These are phyloP conservation scores for Ophioderma brevispina DNA, from an alignment of 35 echinoderm and acorn worm genomes.

Conservation along the genomic window DNA sequence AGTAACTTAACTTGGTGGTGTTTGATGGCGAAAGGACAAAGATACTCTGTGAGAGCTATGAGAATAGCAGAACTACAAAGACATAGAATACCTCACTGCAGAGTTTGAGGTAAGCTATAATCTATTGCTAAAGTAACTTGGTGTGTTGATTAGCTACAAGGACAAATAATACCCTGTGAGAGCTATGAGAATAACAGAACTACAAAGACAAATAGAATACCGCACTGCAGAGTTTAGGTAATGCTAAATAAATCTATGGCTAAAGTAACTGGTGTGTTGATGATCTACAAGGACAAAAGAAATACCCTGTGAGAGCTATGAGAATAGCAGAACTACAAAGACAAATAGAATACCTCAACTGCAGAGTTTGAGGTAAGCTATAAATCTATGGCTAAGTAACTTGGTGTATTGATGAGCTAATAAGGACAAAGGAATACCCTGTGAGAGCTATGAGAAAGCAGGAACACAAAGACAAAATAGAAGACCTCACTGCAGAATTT, in stretches of 20 bases:
- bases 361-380: constrained; percentile 78
- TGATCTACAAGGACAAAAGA: constrained; percentile 93
- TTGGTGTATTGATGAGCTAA: too few species aligned
- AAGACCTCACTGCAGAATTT: constrained; percentile 59
- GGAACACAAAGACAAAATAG: too few species aligned
- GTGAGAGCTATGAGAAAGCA: too few species aligned
- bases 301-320: constrained; percentile 94
- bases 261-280: constrained; percentile 35
- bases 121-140: too few species aligned
- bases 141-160: background rate
- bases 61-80: constrained; percentile 75
- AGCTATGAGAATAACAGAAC: background rate
- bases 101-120: constrained; percentile 73
- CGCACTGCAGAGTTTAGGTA: background rate
- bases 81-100: constrained; percentile 64
- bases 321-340: constrained; percentile 76
- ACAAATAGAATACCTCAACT: constrained; percentile 74
- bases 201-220: background rate
- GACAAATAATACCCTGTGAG: constrained; percentile 52
- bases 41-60: too few species aligned
- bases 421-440: too few species aligned
- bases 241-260: background rate
- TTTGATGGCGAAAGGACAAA: too few species aligned
- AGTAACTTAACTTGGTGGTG: too few species aligned
- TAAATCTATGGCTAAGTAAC: too few species aligned